Conservation (phyloP, 2,797 vertebrate genomes). For the Nannoperca obscura region DNA sequence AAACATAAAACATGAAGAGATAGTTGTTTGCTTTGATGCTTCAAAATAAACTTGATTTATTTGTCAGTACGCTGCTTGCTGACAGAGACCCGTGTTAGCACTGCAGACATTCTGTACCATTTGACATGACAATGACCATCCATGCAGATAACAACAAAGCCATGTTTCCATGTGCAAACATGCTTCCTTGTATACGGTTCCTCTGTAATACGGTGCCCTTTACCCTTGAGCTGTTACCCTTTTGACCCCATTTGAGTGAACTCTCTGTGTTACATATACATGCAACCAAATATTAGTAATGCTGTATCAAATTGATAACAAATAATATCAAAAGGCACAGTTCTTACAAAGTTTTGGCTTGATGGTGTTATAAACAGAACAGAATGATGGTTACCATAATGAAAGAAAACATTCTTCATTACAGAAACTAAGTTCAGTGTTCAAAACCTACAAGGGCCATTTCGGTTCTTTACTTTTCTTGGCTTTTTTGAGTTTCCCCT, state of each 20-base stretch:
- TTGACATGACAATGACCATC: background rate
- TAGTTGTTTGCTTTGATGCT: slow-evolving; percentile 6
- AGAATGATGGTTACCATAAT: background rate
- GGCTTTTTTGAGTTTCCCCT: background rate
- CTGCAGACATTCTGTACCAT: background rate
- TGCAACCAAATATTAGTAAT: background rate
- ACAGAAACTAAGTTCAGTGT: background rate
- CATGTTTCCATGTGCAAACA: background rate
- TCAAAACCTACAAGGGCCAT: background rate
- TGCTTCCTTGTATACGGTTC: background rate
- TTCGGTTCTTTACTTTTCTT: background rate
- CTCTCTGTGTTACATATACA: background rate
- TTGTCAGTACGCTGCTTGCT: background rate
- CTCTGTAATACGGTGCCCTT: background rate
- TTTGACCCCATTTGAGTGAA: background rate
- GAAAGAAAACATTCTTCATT: background rate
- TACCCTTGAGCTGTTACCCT: background rate
- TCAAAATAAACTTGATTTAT: background rate
- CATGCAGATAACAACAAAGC: slow-evolving; percentile 13
- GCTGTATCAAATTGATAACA: background rate
- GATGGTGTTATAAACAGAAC: background rate
- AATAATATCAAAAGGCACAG: background rate
- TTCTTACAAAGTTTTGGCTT: background rate
- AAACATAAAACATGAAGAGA: slow-evolving; percentile 4
- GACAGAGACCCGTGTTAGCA: background rate